Evolutionary conservation across 2,888 invertebrate species (phyloP).

Genomic region (Philhelius pedissequus): DNA sequence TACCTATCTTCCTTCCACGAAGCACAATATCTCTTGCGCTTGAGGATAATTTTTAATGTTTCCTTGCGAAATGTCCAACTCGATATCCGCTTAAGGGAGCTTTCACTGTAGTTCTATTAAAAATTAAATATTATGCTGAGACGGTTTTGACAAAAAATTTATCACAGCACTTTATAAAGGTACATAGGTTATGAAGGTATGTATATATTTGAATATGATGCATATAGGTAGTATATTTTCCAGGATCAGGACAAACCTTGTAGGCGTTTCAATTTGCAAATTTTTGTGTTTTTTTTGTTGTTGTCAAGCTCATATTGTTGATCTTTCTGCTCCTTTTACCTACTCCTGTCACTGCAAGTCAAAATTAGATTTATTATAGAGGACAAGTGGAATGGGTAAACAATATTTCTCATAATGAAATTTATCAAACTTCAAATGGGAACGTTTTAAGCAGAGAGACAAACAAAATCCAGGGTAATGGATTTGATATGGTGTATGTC

Average conservation of each 20-base stretch:
- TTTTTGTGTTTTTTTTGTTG: slow-evolving; percentile 16
- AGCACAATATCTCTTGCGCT: too few species aligned
- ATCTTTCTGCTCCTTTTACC: slow-evolving; percentile 15
- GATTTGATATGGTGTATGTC: slow-evolving; percentile 22
- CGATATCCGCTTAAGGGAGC: too few species aligned
- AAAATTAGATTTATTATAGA: slow-evolving; percentile 64
- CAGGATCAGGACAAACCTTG: slow-evolving; percentile 36
- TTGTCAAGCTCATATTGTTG: slow-evolving; percentile 2
- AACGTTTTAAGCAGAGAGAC: slow-evolving; percentile 24
- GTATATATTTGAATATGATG: slow-evolving; percentile 7
- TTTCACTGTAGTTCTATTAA: too few species aligned
- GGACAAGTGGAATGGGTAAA: slow-evolving; percentile 38
- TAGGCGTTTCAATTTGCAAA: slow-evolving; percentile 57
- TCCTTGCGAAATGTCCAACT: too few species aligned
- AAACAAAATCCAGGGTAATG: slow-evolving; percentile 37
- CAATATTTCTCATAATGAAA: slow-evolving; percentile 64
- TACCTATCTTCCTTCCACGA: too few species aligned
- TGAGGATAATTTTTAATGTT: too few species aligned
- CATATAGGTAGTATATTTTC: slow-evolving; percentile 21
- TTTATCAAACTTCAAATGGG: slow-evolving; percentile 66
- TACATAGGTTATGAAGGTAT: too few species aligned
- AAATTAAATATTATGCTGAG: too few species aligned
- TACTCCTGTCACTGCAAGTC: slow-evolving; percentile 45
- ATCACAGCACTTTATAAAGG: not conserved
- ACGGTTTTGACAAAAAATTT: not conserved